These are phyloP conservation scores for Antrozous pallidus DNA, from an alignment of 2,797 vertebrate species.

Conservation along the genomic window DNA sequence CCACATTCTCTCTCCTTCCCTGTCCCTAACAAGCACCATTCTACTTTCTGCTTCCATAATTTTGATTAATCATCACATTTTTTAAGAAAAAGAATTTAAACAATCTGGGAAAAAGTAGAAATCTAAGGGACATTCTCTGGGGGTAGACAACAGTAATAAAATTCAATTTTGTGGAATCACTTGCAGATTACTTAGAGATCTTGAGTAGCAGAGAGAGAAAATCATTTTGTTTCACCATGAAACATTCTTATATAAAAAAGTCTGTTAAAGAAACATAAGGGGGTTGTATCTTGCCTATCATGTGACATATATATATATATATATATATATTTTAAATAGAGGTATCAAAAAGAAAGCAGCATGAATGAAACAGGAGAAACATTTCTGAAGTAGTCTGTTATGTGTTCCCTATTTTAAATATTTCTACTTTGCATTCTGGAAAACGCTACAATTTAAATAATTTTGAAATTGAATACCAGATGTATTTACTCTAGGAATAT, in stretches of 20 bases:
- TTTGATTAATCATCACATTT: neutral
- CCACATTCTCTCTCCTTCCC: neutral
- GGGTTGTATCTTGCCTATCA: neutral
- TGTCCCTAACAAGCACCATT: neutral
- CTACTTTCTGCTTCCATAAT: neutral
- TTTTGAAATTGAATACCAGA: slow-evolving; percentile 30
- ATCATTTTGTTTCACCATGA: neutral
- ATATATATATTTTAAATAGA: too few relatives aligned
- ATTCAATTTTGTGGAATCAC: neutral
- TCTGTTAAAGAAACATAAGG: neutral
- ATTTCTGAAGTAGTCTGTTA: neutral
- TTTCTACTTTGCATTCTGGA: neutral
- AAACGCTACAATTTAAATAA: slow-evolving; percentile 28
- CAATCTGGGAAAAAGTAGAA: slow-evolving; percentile 4
- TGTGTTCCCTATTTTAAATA: neutral
- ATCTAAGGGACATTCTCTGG: slow-evolving; percentile 2
- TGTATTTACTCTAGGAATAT: neutral
- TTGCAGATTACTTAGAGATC: neutral
- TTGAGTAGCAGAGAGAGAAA: neutral
- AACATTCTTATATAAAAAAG: neutral
- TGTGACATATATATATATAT: neutral
- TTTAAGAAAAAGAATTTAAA: neutral
- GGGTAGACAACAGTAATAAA: neutral
- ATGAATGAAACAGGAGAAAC: neutral
- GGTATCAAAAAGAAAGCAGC: neutral